phyloP scores from a whole-genome alignment of 2,113 vertebrate species.

The Lepus americanus region DNA sequence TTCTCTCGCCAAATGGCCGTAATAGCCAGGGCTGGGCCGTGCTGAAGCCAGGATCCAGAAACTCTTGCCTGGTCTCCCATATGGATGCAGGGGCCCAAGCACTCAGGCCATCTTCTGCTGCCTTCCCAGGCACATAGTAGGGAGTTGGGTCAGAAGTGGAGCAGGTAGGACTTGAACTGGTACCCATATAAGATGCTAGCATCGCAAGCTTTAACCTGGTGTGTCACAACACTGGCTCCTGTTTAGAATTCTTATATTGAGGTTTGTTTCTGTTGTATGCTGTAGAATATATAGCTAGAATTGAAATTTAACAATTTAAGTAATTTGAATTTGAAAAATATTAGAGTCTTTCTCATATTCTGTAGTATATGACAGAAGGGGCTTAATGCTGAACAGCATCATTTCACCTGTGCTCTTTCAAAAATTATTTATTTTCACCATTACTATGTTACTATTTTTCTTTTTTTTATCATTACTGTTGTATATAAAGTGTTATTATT shows the following conservation, averaged over 20 bases:
- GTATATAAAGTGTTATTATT: background rate
- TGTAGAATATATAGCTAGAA: background rate
- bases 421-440: background rate
- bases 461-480: background rate
- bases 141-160: too few species aligned
- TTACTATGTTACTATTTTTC: background rate
- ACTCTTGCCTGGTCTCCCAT: too few species aligned
- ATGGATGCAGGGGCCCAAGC: too few species aligned
- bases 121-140: too few species aligned
- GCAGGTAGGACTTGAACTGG: too few species aligned
- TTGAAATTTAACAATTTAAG: conserved; percentile 19
- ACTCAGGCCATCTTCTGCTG: too few species aligned
- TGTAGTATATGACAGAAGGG: background rate
- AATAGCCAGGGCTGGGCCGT: too few species aligned
- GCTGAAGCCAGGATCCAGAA: too few species aligned
- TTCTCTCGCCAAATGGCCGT: too few species aligned
- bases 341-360: background rate
- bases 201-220: too few species aligned
- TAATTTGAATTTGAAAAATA: conserved; percentile 11
- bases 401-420: background rate
- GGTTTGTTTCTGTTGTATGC: conserved; percentile 5
- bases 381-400: background rate
- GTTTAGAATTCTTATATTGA: conserved; percentile 43
- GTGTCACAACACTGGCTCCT: background rate
- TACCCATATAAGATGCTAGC: too few species aligned